Conservation (phyloP, 2,888 invertebrate species). For the Glaucopsyche alexis region DNA sequence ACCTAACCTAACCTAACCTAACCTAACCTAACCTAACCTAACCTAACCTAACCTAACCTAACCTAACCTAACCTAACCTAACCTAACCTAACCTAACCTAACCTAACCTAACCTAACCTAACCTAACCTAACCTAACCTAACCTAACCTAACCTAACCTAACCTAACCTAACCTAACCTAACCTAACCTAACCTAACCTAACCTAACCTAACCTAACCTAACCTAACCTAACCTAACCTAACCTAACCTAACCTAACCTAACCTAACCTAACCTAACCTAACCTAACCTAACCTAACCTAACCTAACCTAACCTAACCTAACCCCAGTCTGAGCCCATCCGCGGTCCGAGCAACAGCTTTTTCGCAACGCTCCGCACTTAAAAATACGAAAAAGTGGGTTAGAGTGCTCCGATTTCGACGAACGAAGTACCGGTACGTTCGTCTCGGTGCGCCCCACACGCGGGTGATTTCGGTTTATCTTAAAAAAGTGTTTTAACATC, state of each 20-base stretch:
- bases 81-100: slow-evolving; percentile 43
- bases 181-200: slow-evolving; percentile 33
- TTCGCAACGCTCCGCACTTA: background rate
- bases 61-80: slow-evolving; percentile 41
- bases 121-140: slow-evolving; percentile 42
- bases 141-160: slow-evolving; percentile 39
- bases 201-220: slow-evolving; percentile 39
- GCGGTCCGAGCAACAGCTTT: too few species aligned
- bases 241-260: slow-evolving; percentile 40
- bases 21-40: slow-evolving; percentile 41
- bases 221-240: slow-evolving; percentile 39
- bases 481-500: slow-evolving; percentile 24
- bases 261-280: slow-evolving; percentile 41
- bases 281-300: slow-evolving; percentile 43
- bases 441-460: too few species aligned
- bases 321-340: background rate
- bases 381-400: too few species aligned
- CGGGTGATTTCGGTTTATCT: too few species aligned
- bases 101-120: slow-evolving; percentile 44
- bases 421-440: too few species aligned
- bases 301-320: slow-evolving; percentile 40
- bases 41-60: slow-evolving; percentile 41
- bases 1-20: slow-evolving; percentile 44
- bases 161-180: slow-evolving; percentile 35
- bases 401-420: too few species aligned